A percentile compares a stretch with the other conserved stretches of the same genome.
Conservation (phyloP, 2,888 invertebrate genomes). For the Leptopterna dolabrata region DNA sequence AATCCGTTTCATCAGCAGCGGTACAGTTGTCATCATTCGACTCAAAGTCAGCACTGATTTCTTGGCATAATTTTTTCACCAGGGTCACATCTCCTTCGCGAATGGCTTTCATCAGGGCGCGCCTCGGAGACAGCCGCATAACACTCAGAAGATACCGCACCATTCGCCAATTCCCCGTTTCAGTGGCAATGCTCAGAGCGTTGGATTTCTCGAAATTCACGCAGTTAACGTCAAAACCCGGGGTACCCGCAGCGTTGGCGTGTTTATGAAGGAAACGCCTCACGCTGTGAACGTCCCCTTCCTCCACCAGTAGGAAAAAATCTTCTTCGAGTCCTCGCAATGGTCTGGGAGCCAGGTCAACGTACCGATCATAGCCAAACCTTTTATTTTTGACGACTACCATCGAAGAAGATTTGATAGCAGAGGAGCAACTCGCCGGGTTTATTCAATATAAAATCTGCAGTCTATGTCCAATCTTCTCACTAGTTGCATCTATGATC, state of each 20-base stretch:
- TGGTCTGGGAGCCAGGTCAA: not conserved
- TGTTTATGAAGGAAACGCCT: not conserved
- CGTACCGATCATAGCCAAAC: no score
- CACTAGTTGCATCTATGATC: no score
- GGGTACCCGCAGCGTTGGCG: not conserved
- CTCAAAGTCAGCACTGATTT: constrained; percentile 69
- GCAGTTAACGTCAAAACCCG: not conserved
- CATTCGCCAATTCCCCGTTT: constrained; percentile 73
- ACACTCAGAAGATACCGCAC: constrained; percentile 74
- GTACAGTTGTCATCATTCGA: constrained; percentile 70
- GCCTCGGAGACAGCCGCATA: constrained; percentile 74
- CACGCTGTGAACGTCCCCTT: not conserved
- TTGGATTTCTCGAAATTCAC: constrained; percentile 65
- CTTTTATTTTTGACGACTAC: no score
- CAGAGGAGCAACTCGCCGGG: no score
- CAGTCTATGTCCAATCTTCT: no score
- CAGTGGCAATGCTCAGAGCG: constrained; percentile 77
- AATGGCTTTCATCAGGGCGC: constrained; percentile 77
- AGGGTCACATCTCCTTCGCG: constrained; percentile 62
- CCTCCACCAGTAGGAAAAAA: not conserved
- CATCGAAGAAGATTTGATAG: no score
- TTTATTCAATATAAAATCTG: no score
- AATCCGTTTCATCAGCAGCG: constrained; percentile 67
- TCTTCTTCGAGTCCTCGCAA: not conserved
- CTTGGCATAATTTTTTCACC: not conserved